Conservation (phyloP, 2,113 vertebrate species). For the Alces alces region DNA sequence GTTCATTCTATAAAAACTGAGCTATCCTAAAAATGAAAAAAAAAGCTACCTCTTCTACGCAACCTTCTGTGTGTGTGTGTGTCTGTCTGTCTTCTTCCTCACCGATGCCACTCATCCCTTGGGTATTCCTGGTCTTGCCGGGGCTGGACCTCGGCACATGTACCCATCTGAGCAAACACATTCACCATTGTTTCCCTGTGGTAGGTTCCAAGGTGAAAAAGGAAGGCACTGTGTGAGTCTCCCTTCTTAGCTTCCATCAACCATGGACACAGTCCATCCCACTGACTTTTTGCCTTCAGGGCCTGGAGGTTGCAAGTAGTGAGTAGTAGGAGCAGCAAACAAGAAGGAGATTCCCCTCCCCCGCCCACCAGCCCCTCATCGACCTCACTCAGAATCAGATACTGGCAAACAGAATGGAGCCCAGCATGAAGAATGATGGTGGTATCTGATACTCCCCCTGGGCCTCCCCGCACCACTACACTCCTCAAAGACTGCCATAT, state of each 20-base stretch:
- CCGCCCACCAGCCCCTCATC: rapidly evolving
- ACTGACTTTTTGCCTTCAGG: not conserved
- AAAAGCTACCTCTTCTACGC: too few relatives aligned
- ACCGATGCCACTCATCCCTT: too few relatives aligned
- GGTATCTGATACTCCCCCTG: not conserved
- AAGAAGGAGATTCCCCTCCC: not conserved
- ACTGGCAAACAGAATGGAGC: not conserved
- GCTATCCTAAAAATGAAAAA: too few relatives aligned
- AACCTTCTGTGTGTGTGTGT: too few relatives aligned
- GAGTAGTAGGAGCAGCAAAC: not conserved
- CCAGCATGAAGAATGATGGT: not conserved
- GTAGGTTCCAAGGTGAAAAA: not conserved
- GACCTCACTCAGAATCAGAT: not conserved
- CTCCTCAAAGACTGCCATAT: not conserved
- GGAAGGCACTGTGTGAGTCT: not conserved
- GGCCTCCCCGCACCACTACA: not conserved
- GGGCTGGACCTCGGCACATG: too few relatives aligned
- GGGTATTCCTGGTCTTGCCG: too few relatives aligned
- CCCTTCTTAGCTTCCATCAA: not conserved
- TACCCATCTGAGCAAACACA: not conserved
- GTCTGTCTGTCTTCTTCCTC: too few relatives aligned
- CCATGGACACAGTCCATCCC: not conserved
- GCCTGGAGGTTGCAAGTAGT: not conserved
- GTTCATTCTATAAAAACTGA: too few relatives aligned
- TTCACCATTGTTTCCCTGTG: not conserved